Base-by-base conservation (phyloP, 2,797 vertebrate genomes). In the Carcharodon carcharias region DNA sequence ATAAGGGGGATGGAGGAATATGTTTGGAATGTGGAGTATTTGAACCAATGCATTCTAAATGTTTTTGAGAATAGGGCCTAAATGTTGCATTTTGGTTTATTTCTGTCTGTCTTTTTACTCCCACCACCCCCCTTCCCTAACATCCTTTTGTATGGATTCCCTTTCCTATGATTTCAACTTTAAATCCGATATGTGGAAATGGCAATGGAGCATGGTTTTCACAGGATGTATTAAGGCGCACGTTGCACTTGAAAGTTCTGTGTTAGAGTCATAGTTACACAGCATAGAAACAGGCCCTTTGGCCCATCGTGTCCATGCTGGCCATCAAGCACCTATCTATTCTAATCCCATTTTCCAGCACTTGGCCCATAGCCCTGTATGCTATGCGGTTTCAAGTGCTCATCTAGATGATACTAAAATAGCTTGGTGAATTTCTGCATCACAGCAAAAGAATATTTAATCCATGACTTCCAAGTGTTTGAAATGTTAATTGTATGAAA, bases 1-100 rank as follows among this genome's bases (percentile, higher is more conserved):
- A 54, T 93, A 56, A 35, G 40, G 67, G 31, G 69, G 31, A n/a
- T 69, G 26, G 69, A 69, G 93, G 18, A 77, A 95, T 35, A 95
- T 77, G 45, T 95, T 56, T 56, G 94, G 94, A 77, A 95, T 95
- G 67, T 69, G 73, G 94, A 77, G 50, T 77, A 95, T 95, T 95
- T 95, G 45, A 77, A 77, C 69, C 35, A 95, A 71, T 35, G 45
- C 69, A 95, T 95, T 56, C 69, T 73, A 69, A 14, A 73, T 71
- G 67, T 58, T 95, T 95, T 71, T 95, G 50, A 11, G n/a, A n/a
- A 4, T n/a, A 92, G 61, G 35, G 67, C 21, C 9, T 93, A 18
- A 65, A 63, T 65, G 40, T 85, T 80, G 40, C 18, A 85, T 85
- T 85, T 50, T 45, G 8, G 23, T 9, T 26, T n/a, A 45, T 40